Conservation (phyloP, 2,888 invertebrate genomes). For the Drosophila yooni region DNA sequence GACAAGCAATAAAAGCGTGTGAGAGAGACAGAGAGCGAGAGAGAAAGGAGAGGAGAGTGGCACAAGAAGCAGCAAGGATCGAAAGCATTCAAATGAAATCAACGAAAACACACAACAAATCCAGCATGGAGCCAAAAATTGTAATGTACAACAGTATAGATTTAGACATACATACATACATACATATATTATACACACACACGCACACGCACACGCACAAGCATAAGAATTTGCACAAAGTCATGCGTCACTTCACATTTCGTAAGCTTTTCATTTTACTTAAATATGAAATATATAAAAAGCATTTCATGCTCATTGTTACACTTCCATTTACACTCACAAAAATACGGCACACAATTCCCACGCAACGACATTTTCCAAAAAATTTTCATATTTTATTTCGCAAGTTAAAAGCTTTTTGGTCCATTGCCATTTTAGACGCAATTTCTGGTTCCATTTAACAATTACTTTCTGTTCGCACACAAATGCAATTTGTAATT, state of each 20-base stretch:
- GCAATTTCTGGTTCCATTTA: conserved; percentile 50
- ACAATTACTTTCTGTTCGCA: conserved; percentile 55
- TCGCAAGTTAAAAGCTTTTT: conserved; percentile 51
- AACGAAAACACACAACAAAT: conserved; percentile 67
- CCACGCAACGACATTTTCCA: conserved; percentile 70
- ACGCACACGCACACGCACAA: neutral
- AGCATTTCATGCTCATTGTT: conserved; percentile 63
- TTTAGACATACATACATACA: conserved; percentile 13
- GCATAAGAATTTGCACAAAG: conserved; percentile 45
- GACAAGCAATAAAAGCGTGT: neutral
- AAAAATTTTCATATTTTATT: conserved; percentile 32
- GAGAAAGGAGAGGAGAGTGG: neutral
- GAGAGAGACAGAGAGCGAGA: neutral
- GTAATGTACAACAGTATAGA: conserved; percentile 70
- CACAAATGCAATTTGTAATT: conserved; percentile 64
- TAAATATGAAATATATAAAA: conserved; percentile 55
- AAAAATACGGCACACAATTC: conserved; percentile 22
- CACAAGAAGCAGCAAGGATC: conserved; percentile 12
- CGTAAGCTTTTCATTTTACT: conserved; percentile 30
- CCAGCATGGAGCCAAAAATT: conserved; percentile 78
- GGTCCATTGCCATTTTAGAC: conserved; percentile 48
- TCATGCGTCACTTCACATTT: conserved; percentile 51
- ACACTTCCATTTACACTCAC: conserved; percentile 24
- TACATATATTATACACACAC: neutral
- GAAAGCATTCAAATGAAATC: conserved; percentile 51